Conservation (phyloP, 2,113 vertebrate species). For the Elephantulus edwardii region DNA sequence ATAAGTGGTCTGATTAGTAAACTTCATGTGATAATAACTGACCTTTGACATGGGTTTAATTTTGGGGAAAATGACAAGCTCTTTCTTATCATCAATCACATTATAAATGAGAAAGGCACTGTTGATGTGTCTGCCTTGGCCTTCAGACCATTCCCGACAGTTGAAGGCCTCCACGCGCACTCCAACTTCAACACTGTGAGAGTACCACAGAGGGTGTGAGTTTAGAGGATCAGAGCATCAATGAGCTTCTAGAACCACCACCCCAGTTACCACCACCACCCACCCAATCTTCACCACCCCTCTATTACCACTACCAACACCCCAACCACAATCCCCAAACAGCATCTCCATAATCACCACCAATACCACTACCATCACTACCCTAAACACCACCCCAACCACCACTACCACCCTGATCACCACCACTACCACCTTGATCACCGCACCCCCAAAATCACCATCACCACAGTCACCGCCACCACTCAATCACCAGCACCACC, state of each 20-base stretch:
- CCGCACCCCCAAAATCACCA: no score
- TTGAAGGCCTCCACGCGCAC: conserved; percentile 87
- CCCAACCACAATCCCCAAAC: no score
- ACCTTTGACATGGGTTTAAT: conserved; percentile 84
- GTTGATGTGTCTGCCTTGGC: conserved; percentile 84
- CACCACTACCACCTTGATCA: no score
- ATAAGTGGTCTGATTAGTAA: neutral
- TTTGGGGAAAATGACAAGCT: conserved; percentile 79
- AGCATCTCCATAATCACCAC: no score
- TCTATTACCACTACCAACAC: no score
- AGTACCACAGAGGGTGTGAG: neutral
- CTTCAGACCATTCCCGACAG: conserved; percentile 85
- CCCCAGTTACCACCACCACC: no score
- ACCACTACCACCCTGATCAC: no score
- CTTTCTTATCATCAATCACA: conserved; percentile 71
- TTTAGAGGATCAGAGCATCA: accelerated
- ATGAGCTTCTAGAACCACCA: accelerated
- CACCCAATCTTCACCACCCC: no score
- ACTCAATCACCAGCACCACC: no score
- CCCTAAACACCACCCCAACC: no score
- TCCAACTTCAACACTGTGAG: conserved; percentile 85
- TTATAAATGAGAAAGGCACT: conserved; percentile 87
- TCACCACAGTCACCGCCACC: no score
- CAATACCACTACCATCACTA: no score
- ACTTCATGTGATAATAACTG: conserved; percentile 24